Evolutionary conservation across 2,797 vertebrate genomes (phyloP), one percentile per base, ranked within the genome.

Genomic region (Brachyrhaphis roseni): DNA sequence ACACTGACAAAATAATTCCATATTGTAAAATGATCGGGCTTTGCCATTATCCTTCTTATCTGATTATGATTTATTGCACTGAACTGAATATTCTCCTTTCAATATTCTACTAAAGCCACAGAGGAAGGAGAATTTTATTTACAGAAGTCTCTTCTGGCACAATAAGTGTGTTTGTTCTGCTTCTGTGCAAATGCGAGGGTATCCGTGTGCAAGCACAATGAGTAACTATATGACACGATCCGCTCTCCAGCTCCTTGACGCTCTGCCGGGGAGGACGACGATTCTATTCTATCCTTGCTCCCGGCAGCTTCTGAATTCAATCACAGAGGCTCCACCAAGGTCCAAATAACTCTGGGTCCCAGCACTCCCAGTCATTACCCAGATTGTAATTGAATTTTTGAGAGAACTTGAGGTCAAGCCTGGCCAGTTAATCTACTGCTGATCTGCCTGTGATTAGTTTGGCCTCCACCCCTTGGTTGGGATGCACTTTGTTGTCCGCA

Each of bases 371-470:
- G 92, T 93, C 92, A 94, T 94, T 94, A 93, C 86, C 87, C 82
- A 55, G 80, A 53, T 86, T 45, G 64, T 94, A 94, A 95, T 95
- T 95, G 92, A 94, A 95, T 95, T 91, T 88, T 84, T 82, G 89
- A 84, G 86, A 88, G 93, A 93, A 88, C 91, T 92, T 87, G 93
- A 94, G 94, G 93, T 95, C 84, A 81, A 89, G 87, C 85, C 86
- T n/a, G 10, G 89, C 88, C 78, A 86, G 90, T 87, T 95, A 95
- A 95, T 95, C 94, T 92, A 94, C 91, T 88, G 80, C 92, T 93
- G 93, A 95, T 95, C 93, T 95, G 90, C 92, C 90, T 94, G 90
- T 93, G 92, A 95, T 91, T 92, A 94, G 91, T 94, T 88, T 86
- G 93, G 92, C 88, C 87, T 77, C 89, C 87, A 84, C 82, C 78